phyloP scores from a whole-genome alignment of 2,888 invertebrate genomes.

The Rotaria macrura region DNA sequence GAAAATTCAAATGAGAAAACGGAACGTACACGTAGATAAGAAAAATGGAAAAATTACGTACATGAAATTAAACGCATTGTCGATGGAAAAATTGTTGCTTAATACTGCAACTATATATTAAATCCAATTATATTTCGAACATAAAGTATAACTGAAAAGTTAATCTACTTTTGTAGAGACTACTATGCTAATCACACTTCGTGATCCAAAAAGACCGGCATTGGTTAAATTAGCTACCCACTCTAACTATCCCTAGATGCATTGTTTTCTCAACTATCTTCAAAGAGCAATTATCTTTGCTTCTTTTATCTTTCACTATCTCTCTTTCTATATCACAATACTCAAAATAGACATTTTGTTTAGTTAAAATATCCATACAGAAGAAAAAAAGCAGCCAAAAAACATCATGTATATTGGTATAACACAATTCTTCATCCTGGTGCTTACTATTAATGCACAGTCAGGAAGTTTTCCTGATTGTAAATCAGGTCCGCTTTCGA shows the following conservation, averaged over 20 bases:
- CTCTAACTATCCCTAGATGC: neutral
- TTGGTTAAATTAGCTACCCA: neutral
- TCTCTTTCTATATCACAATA: neutral
- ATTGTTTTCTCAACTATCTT: neutral
- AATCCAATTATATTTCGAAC: too few species aligned
- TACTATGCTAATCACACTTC: neutral
- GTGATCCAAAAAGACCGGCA: neutral
- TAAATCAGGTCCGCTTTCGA: constrained; percentile 18
- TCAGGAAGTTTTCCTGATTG: neutral
- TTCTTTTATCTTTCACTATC: neutral
- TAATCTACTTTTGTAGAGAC: too few species aligned
- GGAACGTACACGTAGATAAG: too few species aligned
- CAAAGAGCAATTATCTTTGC: neutral
- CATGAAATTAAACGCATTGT: too few species aligned
- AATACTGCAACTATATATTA: too few species aligned
- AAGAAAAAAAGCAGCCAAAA: too few species aligned
- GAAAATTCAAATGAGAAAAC: too few species aligned
- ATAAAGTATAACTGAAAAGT: too few species aligned
- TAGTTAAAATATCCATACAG: neutral
- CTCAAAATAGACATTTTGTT: neutral
- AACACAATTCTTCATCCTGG: neutral
- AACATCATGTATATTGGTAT: neutral
- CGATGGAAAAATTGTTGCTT: too few species aligned
- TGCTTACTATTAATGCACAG: neutral
- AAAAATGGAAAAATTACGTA: too few species aligned